Base-by-base conservation (phyloP, 2,113 vertebrate species). In the Otis tarda region DNA sequence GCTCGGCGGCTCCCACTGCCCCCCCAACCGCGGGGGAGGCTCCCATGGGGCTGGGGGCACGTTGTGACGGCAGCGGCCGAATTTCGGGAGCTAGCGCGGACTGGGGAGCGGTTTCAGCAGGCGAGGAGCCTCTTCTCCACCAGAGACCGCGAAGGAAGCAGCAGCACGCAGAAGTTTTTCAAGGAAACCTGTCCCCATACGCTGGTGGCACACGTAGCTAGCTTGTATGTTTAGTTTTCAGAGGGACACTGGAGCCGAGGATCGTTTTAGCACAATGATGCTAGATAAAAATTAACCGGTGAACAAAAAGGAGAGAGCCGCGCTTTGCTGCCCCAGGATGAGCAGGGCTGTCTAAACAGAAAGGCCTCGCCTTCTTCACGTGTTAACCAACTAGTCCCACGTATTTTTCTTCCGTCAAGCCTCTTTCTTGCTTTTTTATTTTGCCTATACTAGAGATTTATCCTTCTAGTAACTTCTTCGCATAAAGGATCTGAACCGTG, bases 101-200 rank as follows among this genome's bases (percentile, higher is more conserved):
- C 14, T 43, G 14, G 41, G 41, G 41, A 43, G 41, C 41, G 14
- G 43, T 5, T 28, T 11, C 25, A 4, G 28, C 1, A 6, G n/a
- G 1, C 8, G 23, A 5, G 4, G 5, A 11, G 33, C 1, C 19
- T 27, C 21, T 23, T 33, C 37, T 21, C 53, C 64, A 1, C 9
- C 14, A 2, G 67, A 20, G 45, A 49, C 10, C 21, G 14, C 23
- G 21, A 22, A 63, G 23, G 19, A 1, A 30, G 41, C 41, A n/a
- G 37, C 8, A 7, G 14, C 4, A 1, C 0, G 4, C 37, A 0
- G 1, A 10, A 39, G 43, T 53, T 31, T 8, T 19, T 2, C n/a
- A 12, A 4, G 2, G 11, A 19, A 77, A 56, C n/a, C 39, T 5
- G 52, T 4, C 25, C 11, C 2, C 1, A 14, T 6, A 2, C 5